phyloP scores from a whole-genome alignment of 2,797 vertebrate species.

The Coregonus suidteri region DNA sequence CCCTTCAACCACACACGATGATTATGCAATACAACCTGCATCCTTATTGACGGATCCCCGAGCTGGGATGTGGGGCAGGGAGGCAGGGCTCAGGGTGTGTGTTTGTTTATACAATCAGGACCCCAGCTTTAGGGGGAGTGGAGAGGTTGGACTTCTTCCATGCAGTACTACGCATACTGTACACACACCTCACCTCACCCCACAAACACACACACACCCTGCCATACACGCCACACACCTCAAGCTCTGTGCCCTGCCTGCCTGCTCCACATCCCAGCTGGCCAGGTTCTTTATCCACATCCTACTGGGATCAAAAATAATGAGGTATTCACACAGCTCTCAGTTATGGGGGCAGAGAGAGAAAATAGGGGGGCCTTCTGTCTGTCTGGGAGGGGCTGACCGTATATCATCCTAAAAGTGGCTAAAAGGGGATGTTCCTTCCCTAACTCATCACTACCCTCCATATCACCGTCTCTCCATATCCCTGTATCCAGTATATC shows the following conservation, averaged over 20 bases:
- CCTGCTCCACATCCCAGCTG: constrained; percentile 28
- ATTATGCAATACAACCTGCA: constrained; percentile 3
- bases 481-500: too few species aligned
- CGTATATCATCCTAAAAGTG: neutral
- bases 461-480: neutral
- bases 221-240: too few species aligned
- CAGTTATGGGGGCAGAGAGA: constrained; percentile 5
- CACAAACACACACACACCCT: neutral
- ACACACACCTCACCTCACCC: neutral
- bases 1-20: neutral
- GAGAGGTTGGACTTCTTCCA: constrained; percentile 42
- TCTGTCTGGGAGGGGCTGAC: neutral
- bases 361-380: neutral
- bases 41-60: neutral
- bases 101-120: constrained; percentile 16
- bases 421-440: neutral
- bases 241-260: neutral
- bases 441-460: neutral
- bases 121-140: constrained; percentile 12
- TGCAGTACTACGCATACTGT: neutral
- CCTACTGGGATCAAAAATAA: constrained; percentile 10
- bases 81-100: neutral
- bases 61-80: constrained; percentile 2
- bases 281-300: constrained; percentile 17
- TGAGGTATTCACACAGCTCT: constrained; percentile 15